Percentiles rank a stretch among this genome's conserved stretches.
Evolutionary conservation across 2,797 vertebrate genomes (phyloP).

Genomic region (Pseudocheirus occidentalis): DNA sequence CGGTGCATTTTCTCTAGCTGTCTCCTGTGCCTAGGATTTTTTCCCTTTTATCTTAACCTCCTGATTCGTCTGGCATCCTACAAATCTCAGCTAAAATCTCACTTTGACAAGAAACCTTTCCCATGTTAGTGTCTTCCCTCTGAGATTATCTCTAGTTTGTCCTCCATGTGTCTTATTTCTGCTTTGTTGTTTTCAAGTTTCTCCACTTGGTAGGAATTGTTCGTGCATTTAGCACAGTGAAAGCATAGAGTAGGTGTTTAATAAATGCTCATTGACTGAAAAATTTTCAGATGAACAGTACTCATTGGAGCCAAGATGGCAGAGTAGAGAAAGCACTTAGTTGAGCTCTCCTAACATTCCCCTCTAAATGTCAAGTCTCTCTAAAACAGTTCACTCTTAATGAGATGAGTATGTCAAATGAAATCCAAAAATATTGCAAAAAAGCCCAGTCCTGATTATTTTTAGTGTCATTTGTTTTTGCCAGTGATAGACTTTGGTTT

Average conservation of each 20-base stretch:
- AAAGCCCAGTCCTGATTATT: neutral
- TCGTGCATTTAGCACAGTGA: neutral
- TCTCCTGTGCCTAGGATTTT: neutral
- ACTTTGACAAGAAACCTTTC: neutral
- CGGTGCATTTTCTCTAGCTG: neutral
- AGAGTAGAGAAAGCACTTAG: too few species aligned
- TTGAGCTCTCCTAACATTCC: too few species aligned
- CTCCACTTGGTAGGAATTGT: neutral
- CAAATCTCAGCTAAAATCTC: neutral
- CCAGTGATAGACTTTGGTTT: neutral
- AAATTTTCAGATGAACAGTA: neutral
- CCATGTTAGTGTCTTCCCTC: neutral
- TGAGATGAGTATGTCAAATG: neutral
- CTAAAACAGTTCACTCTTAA: neutral
- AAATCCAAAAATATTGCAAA: neutral
- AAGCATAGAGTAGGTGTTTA: neutral
- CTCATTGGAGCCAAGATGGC: neutral
- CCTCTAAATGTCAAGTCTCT: neutral
- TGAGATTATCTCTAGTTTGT: neutral
- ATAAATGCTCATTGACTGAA: neutral
- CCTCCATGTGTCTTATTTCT: neutral
- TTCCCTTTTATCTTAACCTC: neutral
- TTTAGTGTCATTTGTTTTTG: neutral
- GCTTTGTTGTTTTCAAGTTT: neutral
- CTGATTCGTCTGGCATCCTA: neutral